Evolutionary conservation across 2,888 invertebrate species (phyloP).

Genomic region (Eudasyphora cyanicolor): DNA sequence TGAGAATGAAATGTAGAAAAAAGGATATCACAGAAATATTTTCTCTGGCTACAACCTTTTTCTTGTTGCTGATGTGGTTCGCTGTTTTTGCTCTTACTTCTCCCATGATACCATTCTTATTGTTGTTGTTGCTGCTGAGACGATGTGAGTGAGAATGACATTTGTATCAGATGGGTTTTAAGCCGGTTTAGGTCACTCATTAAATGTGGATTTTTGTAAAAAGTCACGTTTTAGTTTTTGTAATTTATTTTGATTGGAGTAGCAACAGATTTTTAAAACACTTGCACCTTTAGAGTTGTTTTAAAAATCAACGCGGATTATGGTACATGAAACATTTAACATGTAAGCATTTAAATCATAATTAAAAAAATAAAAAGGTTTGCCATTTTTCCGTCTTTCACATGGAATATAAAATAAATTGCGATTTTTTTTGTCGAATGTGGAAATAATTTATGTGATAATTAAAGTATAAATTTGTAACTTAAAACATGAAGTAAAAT

Average conservation of each 20-base stretch:
- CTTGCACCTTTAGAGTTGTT: neutral
- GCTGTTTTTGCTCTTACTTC: too few species aligned
- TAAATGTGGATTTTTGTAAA: slow-evolving; percentile 2
- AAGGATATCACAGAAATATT: neutral
- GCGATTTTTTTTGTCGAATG: too few species aligned
- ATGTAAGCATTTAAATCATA: too few species aligned
- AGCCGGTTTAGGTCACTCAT: neutral
- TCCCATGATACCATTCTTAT: too few species aligned
- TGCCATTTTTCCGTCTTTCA: too few species aligned
- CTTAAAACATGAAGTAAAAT: too few species aligned
- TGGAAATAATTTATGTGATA: too few species aligned
- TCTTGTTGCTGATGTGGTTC: neutral
- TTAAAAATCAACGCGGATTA: neutral
- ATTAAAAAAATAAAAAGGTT: too few species aligned
- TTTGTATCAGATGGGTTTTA: neutral
- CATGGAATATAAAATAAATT: too few species aligned
- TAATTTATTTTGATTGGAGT: slow-evolving; percentile 36
- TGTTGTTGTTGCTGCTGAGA: neutral
- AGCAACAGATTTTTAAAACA: neutral
- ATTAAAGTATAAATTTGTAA: too few species aligned
- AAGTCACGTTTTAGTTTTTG: slow-evolving; percentile 35
- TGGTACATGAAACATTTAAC: too few species aligned
- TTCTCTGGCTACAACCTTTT: neutral
- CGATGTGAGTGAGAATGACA: neutral
- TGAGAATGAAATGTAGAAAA: neutral